Evolutionary conservation across 2,113 vertebrate species (phyloP).

Genomic region (Platysternon megacephalum): DNA sequence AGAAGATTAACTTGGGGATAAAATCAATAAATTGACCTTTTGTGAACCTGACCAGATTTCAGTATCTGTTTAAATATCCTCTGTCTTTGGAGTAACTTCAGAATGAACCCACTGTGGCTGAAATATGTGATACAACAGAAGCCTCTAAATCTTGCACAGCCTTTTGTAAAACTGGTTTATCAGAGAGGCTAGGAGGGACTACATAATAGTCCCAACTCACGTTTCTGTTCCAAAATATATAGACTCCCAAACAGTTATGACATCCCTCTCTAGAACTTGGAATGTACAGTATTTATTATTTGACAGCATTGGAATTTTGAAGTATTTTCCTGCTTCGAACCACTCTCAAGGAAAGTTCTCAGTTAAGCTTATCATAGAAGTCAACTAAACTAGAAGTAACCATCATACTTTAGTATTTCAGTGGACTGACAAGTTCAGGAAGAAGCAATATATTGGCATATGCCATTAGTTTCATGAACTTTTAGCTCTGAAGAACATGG

Average conservation of each 20-base stretch:
- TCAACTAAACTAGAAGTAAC: not conserved
- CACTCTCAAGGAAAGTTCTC: not conserved
- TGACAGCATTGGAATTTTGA: not conserved
- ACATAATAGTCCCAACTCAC: not conserved
- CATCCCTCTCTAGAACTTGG: not conserved
- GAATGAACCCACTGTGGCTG: not conserved
- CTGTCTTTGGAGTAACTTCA: not conserved
- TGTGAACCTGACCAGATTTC: no score
- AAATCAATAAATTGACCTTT: no score
- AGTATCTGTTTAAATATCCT: not conserved
- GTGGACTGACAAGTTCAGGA: not conserved
- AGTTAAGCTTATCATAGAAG: not conserved
- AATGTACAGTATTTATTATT: not conserved
- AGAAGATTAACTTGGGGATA: not conserved
- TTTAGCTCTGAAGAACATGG: not conserved
- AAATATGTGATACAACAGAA: not conserved
- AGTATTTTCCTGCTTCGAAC: not conserved
- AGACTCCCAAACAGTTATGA: not conserved
- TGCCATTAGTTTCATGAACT: not conserved
- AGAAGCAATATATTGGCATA: not conserved
- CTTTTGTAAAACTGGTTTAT: not conserved
- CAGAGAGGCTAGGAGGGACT: accelerated
- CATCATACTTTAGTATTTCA: not conserved
- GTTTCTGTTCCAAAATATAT: not conserved
- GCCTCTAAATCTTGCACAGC: not conserved